These are phyloP conservation scores for Euclidia mi DNA, from an alignment of 2,888 invertebrate species.

Conservation along the genomic window DNA sequence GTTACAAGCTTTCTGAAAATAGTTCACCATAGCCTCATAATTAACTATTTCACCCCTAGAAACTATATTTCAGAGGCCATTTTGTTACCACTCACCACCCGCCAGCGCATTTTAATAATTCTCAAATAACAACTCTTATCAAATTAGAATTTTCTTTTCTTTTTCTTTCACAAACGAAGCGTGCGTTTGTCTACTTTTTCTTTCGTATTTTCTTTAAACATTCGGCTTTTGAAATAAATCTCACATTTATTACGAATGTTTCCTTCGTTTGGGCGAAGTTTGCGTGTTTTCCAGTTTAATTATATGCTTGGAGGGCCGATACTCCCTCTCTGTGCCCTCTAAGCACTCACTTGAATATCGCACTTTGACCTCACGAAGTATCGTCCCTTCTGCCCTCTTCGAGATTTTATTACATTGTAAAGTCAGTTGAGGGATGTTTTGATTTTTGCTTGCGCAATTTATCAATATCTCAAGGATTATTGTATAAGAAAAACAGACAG, in stretches of 20 bases:
- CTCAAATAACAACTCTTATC: conserved; percentile 24
- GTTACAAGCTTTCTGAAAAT: no score
- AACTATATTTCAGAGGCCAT: no score
- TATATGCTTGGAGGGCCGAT: conserved; percentile 34
- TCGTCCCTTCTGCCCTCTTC: not conserved
- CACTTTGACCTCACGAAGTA: conserved; percentile 21
- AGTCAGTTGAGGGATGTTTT: not conserved
- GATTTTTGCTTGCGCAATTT: no score
- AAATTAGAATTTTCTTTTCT: conserved; percentile 29
- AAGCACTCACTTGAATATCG: conserved; percentile 5
- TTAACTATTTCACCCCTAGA: no score
- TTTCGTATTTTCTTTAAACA: no score
- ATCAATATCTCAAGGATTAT: no score
- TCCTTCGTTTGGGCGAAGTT: conserved; percentile 41
- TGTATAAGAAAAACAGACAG: no score
- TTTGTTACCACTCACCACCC: no score
- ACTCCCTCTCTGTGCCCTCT: conserved; percentile 19
- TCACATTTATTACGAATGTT: conserved; percentile 48
- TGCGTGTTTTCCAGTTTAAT: conserved; percentile 41
- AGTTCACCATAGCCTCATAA: no score
- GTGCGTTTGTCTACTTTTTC: no score
- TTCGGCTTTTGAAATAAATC: conserved; percentile 28
- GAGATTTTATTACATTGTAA: conserved; percentile 5
- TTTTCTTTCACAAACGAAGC: conserved; percentile 25
- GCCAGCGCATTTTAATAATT: conserved; percentile 7